Base-by-base conservation (phyloP, 30 jellyfish, hydroid and myxozoan genomes). In the Aurelia sp. region DNA sequence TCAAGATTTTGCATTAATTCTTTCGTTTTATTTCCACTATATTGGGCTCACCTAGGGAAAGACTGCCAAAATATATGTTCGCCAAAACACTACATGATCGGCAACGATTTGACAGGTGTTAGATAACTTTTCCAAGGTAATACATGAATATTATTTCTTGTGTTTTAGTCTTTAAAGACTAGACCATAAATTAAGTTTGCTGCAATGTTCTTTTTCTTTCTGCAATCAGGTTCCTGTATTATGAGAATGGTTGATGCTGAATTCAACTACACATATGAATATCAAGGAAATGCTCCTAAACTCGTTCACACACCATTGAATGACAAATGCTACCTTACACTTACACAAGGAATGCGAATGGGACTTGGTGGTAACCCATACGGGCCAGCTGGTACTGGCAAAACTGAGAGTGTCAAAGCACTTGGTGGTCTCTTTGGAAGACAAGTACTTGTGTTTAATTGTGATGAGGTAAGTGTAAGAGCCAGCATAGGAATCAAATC, bases 331-430 rank as follows among this genome's bases (percentile, higher is more conserved):
- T 95, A 95, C 82, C 94, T 95, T 9, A 95, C 99, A 9, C 68
- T 95, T 50, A 95, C 99, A 20, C 99, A 95, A 74, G 99, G 99
- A 44, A 95, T 95, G 99, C 92, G 89, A 44, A 95, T 95, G 99
- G 99, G 99, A 27, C 78, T 95, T n/a, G 99, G 99, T 13, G 99
- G 99, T 2, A 95, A 95, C 50, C 99, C 99, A 0, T 95, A 95
- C 57, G 99, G 99, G 4, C 99, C 99, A 5, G 99, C 99, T 47
- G 99, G 99, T 11, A 95, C 99, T 60, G 99, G 99, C 2, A 95
- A 95, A 69, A 95, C 99, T 13, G 99, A 95, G 72, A 85, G 97
- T 55, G 87, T 95, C 62, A 95, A 95, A 81, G 99, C 99, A 4
- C 80, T 95, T 12, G 99, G 99, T 58, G 99, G 98, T 4, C 88